Percentiles rank a stretch among this genome's conserved stretches.
Conservation (phyloP, 2,113 vertebrate species). For the Anas platyrhynchos region DNA sequence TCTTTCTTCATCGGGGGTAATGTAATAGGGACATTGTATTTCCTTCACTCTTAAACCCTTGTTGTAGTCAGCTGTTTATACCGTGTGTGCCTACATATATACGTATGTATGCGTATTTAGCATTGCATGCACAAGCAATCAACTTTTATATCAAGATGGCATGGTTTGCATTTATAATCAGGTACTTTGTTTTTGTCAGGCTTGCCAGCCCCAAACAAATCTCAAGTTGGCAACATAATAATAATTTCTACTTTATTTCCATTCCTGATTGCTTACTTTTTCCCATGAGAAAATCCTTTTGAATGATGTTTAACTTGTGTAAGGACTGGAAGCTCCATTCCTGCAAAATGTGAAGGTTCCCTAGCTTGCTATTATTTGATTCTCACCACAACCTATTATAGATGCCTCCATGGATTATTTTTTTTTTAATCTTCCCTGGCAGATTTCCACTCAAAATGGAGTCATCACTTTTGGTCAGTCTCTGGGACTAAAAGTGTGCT, state of each 20-base stretch:
- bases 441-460: constrained; percentile 47
- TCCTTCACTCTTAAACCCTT: neutral
- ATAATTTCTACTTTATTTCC: neutral
- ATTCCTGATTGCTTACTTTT: constrained; percentile 6
- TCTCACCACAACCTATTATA: neutral
- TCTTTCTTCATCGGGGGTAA: neutral
- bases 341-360: constrained; percentile 1
- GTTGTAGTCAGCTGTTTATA: neutral
- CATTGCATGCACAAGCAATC: neutral
- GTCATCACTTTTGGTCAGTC: constrained; percentile 78
- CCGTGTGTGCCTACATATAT: neutral
- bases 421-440: neutral
- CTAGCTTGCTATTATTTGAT: neutral
- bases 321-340: neutral
- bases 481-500: constrained; percentile 72
- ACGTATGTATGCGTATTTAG: neutral
- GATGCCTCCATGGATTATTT: neutral
- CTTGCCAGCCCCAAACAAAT: neutral
- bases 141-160: neutral
- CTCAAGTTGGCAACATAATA: neutral
- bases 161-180: neutral
- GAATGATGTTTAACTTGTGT: neutral
- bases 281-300: constrained; percentile 40
- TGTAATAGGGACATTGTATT: neutral
- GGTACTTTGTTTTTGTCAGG: neutral